Evolutionary conservation across 2,888 invertebrate species (phyloP).

Genomic region (Nezara viridula): DNA sequence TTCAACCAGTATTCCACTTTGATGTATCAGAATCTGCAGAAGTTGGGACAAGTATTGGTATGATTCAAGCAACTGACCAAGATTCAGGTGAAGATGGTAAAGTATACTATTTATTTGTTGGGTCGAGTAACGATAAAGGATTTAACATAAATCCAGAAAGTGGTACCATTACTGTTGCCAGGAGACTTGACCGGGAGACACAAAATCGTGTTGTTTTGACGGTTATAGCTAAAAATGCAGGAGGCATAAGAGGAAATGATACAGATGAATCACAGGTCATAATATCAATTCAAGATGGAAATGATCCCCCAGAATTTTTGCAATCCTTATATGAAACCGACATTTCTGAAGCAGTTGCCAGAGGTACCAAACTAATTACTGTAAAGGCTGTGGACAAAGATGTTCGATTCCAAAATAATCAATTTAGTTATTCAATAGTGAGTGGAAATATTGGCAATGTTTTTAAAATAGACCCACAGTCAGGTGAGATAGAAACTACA

Average conservation of each 20-base stretch:
- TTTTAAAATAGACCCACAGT: slow-evolving; percentile 88
- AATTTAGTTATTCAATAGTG: slow-evolving; percentile 91
- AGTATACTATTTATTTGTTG: slow-evolving; percentile 92
- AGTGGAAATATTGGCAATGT: slow-evolving; percentile 86
- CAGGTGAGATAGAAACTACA: slow-evolving; percentile 84
- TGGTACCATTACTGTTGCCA: slow-evolving; percentile 86
- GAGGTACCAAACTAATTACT: slow-evolving; percentile 81
- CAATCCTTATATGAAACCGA: slow-evolving; percentile 82
- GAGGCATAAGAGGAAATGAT: slow-evolving; percentile 93
- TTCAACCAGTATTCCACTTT: slow-evolving; percentile 91
- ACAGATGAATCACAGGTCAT: slow-evolving; percentile 96
- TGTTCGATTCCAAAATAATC: slow-evolving; percentile 90
- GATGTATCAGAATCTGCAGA: slow-evolving; percentile 93
- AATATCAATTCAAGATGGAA: slow-evolving; percentile 94
- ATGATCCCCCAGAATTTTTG: slow-evolving; percentile 95
- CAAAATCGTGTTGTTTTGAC: slow-evolving; percentile 91
- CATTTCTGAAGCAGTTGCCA: slow-evolving; percentile 83
- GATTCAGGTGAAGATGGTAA: slow-evolving; percentile 90
- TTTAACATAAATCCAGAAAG: slow-evolving; percentile 88
- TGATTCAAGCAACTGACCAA: slow-evolving; percentile 89
- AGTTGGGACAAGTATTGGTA: slow-evolving; percentile 87
- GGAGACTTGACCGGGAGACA: slow-evolving; percentile 87
- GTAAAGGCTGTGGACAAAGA: slow-evolving; percentile 94
- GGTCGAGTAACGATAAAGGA: slow-evolving; percentile 92
- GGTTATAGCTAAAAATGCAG: slow-evolving; percentile 94